A percentile compares a stretch with the other conserved stretches of the same genome.
Evolutionary conservation across 2,888 invertebrate genomes (phyloP).

Genomic region (Oscheius sp.): DNA sequence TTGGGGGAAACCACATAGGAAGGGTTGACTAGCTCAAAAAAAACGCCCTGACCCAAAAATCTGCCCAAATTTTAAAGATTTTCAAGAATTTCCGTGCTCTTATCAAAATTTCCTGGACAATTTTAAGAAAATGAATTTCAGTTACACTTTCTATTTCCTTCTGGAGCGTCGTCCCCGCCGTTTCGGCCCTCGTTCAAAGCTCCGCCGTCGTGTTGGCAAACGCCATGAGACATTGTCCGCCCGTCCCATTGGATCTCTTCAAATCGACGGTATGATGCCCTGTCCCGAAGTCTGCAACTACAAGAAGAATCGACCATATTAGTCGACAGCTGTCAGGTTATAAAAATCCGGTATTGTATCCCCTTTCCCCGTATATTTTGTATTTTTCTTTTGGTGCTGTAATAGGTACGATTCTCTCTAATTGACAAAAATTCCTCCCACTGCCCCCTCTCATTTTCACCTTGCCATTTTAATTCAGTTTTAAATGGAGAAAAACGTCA

Average conservation of each 20-base stretch:
- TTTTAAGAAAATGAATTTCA: no score
- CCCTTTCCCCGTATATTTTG: no score
- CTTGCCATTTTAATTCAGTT: neutral
- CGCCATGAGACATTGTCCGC: slow-evolving; percentile 29
- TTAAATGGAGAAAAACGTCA: no score
- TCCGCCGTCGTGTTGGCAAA: slow-evolving; percentile 34
- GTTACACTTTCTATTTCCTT: slow-evolving; percentile 58
- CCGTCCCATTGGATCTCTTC: slow-evolving; percentile 35
- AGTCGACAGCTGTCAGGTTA: neutral
- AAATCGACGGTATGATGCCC: slow-evolving; percentile 42
- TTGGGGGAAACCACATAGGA: no score
- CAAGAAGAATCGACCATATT: slow-evolving; percentile 12
- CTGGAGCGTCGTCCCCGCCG: slow-evolving; percentile 52
- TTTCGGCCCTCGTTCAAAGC: slow-evolving; percentile 41
- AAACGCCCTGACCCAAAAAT: no score
- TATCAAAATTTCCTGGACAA: no score
- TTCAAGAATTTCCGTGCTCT: no score
- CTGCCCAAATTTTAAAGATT: neutral
- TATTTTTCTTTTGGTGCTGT: slow-evolving; percentile 9
- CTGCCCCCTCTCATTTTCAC: neutral
- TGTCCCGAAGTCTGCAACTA: slow-evolving; percentile 40
- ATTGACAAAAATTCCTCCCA: no score
- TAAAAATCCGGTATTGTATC: no score
- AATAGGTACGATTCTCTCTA: slow-evolving; percentile 14
- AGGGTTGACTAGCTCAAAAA: no score